Percentiles rank a stretch among this genome's conserved stretches.
phyloP scores from a whole-genome alignment of 1,140 invertebrate genomes.

The Drosophila hydei region DNA sequence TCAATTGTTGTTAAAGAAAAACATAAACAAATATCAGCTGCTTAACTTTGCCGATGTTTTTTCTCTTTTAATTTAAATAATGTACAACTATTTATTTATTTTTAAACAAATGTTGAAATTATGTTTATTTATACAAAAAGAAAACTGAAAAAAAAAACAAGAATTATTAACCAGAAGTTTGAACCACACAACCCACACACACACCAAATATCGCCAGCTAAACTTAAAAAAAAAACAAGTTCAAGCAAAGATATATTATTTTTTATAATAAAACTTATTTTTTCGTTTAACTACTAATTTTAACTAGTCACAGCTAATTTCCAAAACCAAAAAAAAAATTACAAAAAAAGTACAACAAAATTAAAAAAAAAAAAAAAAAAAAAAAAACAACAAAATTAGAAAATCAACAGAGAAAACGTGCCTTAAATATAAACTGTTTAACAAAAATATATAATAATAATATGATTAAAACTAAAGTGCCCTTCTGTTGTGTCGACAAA shows the following conservation, averaged over 20 bases:
- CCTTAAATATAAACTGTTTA: constrained; percentile 69
- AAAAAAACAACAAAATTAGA: constrained; percentile 18
- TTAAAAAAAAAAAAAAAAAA: constrained; percentile 37
- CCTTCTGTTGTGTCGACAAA: constrained; percentile 50
- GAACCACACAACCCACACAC: constrained; percentile 36
- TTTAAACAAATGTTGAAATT: constrained; percentile 82
- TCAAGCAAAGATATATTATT: constrained; percentile 46
- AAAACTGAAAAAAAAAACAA: constrained; percentile 35
- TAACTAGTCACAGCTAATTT: constrained; percentile 83
- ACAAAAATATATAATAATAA: constrained; percentile 33
- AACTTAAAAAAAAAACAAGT: constrained; percentile 36
- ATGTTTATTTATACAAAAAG: constrained; percentile 70
- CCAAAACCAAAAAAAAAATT: constrained; percentile 56
- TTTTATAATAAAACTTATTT: constrained; percentile 41
- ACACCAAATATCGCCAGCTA: constrained; percentile 39
- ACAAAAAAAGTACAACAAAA: background rate
- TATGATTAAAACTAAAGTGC: constrained; percentile 42
- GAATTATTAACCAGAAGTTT: constrained; percentile 67
- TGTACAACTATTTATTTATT: constrained; percentile 82
- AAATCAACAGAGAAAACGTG: constrained; percentile 45
- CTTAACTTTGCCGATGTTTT: constrained; percentile 61
- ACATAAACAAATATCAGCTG: constrained; percentile 34
- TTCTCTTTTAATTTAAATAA: constrained; percentile 63
- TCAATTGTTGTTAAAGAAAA: constrained; percentile 37
- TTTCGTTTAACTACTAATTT: constrained; percentile 80